Base-by-base conservation (phyloP, 2,797 vertebrate genomes). In the Pangasius larnaudii region DNA sequence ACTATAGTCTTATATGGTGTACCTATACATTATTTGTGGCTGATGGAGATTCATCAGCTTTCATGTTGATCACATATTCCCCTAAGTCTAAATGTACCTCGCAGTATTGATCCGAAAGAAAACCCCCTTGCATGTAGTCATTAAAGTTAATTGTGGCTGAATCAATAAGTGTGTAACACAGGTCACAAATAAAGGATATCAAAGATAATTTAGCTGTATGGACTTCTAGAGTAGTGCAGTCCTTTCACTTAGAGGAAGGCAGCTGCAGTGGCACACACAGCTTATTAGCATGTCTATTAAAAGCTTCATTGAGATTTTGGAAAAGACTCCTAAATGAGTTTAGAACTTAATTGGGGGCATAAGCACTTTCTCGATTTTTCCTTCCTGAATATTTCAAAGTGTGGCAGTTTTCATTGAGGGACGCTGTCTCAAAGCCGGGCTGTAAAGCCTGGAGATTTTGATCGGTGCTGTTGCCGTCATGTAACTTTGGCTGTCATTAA, bases 281-380 rank as follows among this genome's bases (percentile, higher is more conserved):
- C 84, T 63, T 75, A 87, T 91, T 88, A 87, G 85, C 79, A 77
- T 86, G 67, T 87, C 87, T 87, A 87, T 89, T 89, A 90, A 90
- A 89, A 89, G 80, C 89, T 88, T 91, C 81, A 89, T 87, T 77
- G 86, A 86, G 85, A 85, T 90, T 89, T 91, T 87, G 75, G 53
- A 88, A 90, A 91, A 86, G 84, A 87, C 59, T 90, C 74, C 88
- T 89, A 86, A 89, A 91, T 86, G 87, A 86, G 85, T 91, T 86
- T 86, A 89, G 81, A 85, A 74, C 85, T 90, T 89, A 88, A 90
- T 90, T 89, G 88, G 86, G 89, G 89, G 61, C 77, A 84, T 63
- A 88, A 87, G 56, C 10, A 9, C 84, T 86, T 91, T 90, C 75
- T 80, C n/a, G 1, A 8, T 65, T 39, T 51, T 82, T 63, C 81